Conservation (phyloP, 2,797 vertebrate species). For the Enteromius treurensis region DNA sequence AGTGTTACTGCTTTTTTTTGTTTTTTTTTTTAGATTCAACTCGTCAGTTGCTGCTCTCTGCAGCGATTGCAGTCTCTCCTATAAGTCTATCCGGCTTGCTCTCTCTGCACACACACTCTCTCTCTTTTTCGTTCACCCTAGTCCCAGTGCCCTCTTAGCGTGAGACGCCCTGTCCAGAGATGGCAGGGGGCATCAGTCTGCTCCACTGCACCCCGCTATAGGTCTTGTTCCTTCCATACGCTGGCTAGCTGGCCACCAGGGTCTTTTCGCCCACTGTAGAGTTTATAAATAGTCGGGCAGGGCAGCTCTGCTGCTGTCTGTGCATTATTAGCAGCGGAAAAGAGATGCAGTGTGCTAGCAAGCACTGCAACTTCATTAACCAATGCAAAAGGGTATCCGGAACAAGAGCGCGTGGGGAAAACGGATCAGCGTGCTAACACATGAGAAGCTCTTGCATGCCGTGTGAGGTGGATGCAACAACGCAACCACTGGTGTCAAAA, state of each 20-base stretch:
- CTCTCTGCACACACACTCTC: conserved; percentile 39
- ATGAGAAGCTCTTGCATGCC: conserved; percentile 62
- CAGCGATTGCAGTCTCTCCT: conserved; percentile 83
- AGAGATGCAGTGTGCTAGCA: conserved; percentile 70
- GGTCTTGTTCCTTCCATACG: conserved; percentile 59
- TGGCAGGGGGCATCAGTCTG: conserved; percentile 70
- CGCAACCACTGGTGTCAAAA: neutral
- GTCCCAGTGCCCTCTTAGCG: conserved; percentile 47
- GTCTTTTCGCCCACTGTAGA: conserved; percentile 55
- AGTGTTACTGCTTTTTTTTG: conserved; percentile 66
- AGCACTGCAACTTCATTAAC: conserved; percentile 81
- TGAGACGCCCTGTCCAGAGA: conserved; percentile 69
- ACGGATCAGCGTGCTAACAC: conserved; percentile 65
- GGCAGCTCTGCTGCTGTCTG: conserved; percentile 82
- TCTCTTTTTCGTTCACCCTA: conserved; percentile 49
- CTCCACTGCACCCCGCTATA: conserved; percentile 64
- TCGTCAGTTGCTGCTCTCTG: conserved; percentile 79
- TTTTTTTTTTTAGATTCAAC: conserved; percentile 67
- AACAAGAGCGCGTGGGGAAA: conserved; percentile 60
- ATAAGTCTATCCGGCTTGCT: conserved; percentile 68
- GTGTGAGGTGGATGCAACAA: neutral
- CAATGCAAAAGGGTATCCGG: conserved; percentile 65
- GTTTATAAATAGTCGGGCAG: conserved; percentile 62
- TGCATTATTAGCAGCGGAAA: conserved; percentile 83
- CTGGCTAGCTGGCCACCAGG: conserved; percentile 58